Evolutionary conservation across 2,888 invertebrate genomes (phyloP).

Genomic region (Cecidostiba fungosa): DNA sequence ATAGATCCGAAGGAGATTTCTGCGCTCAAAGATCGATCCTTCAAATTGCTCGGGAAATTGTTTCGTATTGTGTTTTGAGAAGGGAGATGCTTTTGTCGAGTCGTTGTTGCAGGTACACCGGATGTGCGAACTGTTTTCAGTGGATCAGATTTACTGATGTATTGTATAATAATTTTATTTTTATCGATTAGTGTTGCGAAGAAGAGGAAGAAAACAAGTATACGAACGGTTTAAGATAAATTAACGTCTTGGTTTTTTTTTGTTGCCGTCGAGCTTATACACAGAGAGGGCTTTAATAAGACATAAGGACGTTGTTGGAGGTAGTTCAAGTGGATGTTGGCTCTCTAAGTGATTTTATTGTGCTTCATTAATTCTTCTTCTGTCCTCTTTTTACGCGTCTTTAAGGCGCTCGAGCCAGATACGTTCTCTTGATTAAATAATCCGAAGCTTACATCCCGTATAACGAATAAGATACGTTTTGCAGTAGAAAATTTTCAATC

Average conservation of each 20-base stretch:
- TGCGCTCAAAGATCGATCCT: constrained; percentile 30
- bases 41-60: constrained; percentile 43
- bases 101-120: neutral
- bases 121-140: neutral
- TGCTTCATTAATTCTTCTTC: neutral
- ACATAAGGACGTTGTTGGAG: constrained; percentile 23
- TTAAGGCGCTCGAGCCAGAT: neutral
- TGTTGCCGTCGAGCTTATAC: neutral
- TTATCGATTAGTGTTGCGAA: neutral
- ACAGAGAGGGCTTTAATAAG: constrained; percentile 34
- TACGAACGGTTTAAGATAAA: neutral
- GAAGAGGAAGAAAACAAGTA: neutral
- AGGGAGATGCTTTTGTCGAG: neutral
- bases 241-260: neutral
- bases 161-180: neutral
- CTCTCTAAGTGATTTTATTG: constrained; percentile 18
- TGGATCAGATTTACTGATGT: too few relatives aligned
- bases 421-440: neutral
- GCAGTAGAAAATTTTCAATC: neutral
- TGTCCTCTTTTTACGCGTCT: neutral
- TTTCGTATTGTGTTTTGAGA: neutral
- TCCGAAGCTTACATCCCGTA: neutral
- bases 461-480: neutral
- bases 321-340: constrained; percentile 5
- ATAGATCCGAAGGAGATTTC: neutral